Evolutionary conservation across 2,113 vertebrate species (phyloP), one percentile per base, ranked within the genome.

Genomic region (Struthio camelus): DNA sequence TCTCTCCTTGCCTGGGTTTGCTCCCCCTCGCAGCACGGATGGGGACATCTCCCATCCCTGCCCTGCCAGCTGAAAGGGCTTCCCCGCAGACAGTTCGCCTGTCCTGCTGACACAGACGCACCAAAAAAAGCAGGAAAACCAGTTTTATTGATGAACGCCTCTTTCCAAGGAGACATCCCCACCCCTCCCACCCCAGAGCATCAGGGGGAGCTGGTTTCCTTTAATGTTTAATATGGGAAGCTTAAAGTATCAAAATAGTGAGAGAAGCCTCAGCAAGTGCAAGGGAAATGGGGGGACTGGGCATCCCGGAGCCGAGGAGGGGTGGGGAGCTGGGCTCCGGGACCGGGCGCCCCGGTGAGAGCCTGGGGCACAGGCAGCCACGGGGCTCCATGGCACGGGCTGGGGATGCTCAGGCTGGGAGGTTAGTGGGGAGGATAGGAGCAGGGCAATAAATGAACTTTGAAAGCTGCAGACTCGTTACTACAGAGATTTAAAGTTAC

Each of bases 221-320:
- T 89, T 65, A 22, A 38, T 40, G 54, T 79, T 89, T 91, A 79
- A 70, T 85, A 93, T 10, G n/a, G 94, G 94, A 93, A 94, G 91
- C 90, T 93, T 85, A 75, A 69, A 83, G 88, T 97, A 97, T 97
- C 96, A 97, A 97, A 97, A 97, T 77, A 94, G 94, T 95, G 97
- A 94, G 53, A 96, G 58, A 96, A 95, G 94, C 94, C 94, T 95
- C 96, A 95, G 96, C 81, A 0, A 89, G 86, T 94, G 87, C 71
- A 89, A 85, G 48, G 80, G 67, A 28, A 28, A 79, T 78, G 93
- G 53, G 30, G 18, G 11, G 28, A 34, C 11, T 10, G 14, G 32
- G 69, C 32, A 20, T 59, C 56, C 56, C 17, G 9, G 56, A 34
- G 56, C 56, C 30, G 17, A 32, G 56, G 56, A 32, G 56, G 30